Conservation (phyloP, 1,140 invertebrate species). For the Paralvinella palmiformis region DNA sequence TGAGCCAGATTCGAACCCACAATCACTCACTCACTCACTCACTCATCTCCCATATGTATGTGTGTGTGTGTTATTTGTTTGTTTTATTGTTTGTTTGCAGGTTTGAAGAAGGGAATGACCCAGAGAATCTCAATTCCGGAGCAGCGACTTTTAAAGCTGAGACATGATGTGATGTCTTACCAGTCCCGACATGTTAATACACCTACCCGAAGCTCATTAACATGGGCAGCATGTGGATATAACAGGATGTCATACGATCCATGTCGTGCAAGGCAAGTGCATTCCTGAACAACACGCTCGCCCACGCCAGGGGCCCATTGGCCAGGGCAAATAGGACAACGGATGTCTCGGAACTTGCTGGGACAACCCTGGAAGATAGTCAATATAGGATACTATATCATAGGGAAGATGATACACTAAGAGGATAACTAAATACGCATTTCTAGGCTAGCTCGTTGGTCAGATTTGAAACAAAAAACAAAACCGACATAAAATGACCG, state of each 20-base stretch:
- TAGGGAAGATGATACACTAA: neutral
- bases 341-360: constrained; percentile 22
- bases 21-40: too few species aligned
- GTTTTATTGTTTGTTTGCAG: too few species aligned
- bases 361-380: constrained; percentile 18
- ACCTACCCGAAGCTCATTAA: constrained; percentile 36
- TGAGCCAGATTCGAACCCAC: too few species aligned
- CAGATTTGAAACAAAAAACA: neutral
- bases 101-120: too few species aligned
- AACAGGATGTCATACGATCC: constrained; percentile 40
- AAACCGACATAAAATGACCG: neutral
- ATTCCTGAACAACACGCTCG: constrained; percentile 36
- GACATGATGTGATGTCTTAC: too few species aligned
- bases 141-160: too few species aligned
- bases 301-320: constrained; percentile 38
- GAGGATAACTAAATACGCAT: neutral
- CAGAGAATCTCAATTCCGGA: too few species aligned
- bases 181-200: too few species aligned
- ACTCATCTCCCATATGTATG: too few species aligned
- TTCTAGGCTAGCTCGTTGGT: neutral
- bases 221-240: constrained; percentile 39
- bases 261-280: constrained; percentile 39
- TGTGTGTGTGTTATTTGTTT: too few species aligned
- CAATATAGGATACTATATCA: constrained; percentile 17
- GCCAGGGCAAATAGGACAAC: constrained; percentile 32